These are phyloP conservation scores for Ardeotis arabs DNA, from an alignment of 2,113 vertebrate genomes.

Conservation along the genomic window DNA sequence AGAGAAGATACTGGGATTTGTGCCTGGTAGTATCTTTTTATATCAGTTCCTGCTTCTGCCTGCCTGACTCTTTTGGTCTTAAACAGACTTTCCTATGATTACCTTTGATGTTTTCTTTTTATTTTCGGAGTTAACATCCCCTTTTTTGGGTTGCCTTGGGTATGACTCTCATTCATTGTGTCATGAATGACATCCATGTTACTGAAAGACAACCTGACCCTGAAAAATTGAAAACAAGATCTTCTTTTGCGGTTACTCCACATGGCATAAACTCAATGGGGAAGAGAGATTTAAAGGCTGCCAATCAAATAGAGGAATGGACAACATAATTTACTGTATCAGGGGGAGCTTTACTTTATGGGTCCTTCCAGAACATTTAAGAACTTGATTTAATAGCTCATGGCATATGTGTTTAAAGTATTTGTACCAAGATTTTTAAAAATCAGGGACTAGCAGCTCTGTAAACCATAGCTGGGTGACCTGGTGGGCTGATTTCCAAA, in stretches of 20 bases:
- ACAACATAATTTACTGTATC: constrained; percentile 31
- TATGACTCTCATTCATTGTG: constrained; percentile 40
- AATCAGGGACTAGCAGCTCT: neutral
- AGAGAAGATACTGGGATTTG: neutral
- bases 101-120: constrained; percentile 6
- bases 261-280: neutral
- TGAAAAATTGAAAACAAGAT: constrained; percentile 54
- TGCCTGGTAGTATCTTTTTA: neutral
- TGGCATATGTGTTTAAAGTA: neutral
- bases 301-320: neutral
- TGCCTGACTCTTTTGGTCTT: neutral
- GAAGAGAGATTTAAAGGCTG: constrained; percentile 30
- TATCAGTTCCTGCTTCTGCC: neutral
- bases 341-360: neutral
- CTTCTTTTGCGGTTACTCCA: constrained; percentile 42
- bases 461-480: neutral
- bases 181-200: constrained; percentile 16
- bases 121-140: constrained; percentile 35
- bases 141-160: constrained; percentile 22
- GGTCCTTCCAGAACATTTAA: neutral
- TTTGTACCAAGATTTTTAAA: neutral
- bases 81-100: neutral
- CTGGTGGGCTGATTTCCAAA: neutral
- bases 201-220: constrained; percentile 45
- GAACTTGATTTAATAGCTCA: neutral